Conservation (phyloP, 1,140 invertebrate genomes). For the Drosophila sp. region DNA sequence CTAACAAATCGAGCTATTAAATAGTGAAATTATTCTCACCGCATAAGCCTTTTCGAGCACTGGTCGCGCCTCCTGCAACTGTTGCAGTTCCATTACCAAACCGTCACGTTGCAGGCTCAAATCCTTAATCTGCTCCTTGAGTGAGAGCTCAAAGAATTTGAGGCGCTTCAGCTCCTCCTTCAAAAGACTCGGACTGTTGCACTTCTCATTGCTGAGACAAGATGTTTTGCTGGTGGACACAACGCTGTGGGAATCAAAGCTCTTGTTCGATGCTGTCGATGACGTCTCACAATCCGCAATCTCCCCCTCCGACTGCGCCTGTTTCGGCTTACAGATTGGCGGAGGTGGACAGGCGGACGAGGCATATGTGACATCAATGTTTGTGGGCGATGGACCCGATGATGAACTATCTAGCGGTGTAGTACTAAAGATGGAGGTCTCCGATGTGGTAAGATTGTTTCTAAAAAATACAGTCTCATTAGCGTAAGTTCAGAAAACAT, state of each 20-base stretch:
- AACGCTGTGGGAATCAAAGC: slow-evolving; percentile 74
- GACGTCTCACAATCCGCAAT: slow-evolving; percentile 79
- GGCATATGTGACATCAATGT: slow-evolving; percentile 52
- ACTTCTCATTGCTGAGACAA: slow-evolving; percentile 66
- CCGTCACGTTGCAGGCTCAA: slow-evolving; percentile 85
- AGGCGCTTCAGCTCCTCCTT: slow-evolving; percentile 84
- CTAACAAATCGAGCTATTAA: background rate
- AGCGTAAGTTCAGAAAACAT: background rate
- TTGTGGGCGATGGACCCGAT: slow-evolving; percentile 52
- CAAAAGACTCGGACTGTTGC: slow-evolving; percentile 67
- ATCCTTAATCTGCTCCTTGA: slow-evolving; percentile 85
- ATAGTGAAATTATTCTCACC: slow-evolving; percentile 51
- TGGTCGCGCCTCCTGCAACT: slow-evolving; percentile 85
- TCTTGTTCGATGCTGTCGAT: slow-evolving; percentile 79
- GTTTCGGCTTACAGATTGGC: slow-evolving; percentile 83
- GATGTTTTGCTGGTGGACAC: slow-evolving; percentile 74
- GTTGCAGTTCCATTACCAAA: slow-evolving; percentile 85
- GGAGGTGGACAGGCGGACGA: slow-evolving; percentile 49
- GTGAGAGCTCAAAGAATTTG: slow-evolving; percentile 84
- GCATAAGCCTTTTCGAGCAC: slow-evolving; percentile 84
- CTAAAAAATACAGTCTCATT: slow-evolving; percentile 34
- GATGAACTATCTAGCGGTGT: slow-evolving; percentile 65
- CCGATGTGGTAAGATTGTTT: slow-evolving; percentile 77
- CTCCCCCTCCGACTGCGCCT: slow-evolving; percentile 59
- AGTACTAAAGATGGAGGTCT: slow-evolving; percentile 81